A percentile compares a stretch with the other conserved stretches of the same genome.
Evolutionary conservation across 2,888 invertebrate genomes (phyloP).

Genomic region (Punctoribates punctum): DNA sequence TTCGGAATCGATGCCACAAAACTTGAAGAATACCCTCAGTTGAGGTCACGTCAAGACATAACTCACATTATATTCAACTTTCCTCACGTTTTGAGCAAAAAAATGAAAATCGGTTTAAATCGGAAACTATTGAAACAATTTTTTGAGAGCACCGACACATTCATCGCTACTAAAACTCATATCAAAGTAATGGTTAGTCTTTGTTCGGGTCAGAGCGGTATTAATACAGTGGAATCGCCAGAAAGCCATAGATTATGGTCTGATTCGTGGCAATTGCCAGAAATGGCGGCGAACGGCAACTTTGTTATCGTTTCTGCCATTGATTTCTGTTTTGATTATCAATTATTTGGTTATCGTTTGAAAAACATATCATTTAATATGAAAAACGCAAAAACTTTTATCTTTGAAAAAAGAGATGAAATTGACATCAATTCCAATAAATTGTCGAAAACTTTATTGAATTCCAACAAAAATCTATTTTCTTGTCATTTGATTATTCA

Average conservation of each 20-base stretch:
- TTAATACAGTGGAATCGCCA: slow-evolving; percentile 16
- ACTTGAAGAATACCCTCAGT: slow-evolving; percentile 8
- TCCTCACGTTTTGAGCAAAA: slow-evolving; percentile 29
- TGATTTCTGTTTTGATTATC: slow-evolving; percentile 34
- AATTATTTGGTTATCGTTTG: slow-evolving; percentile 40
- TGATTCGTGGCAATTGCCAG: slow-evolving; percentile 41
- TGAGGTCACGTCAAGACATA: slow-evolving; percentile 4
- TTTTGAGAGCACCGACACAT: slow-evolving; percentile 21
- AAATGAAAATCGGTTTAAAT: slow-evolving; percentile 42
- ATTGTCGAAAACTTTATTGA: not conserved
- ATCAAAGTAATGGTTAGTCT: slow-evolving; percentile 33
- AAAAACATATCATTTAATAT: slow-evolving; percentile 32
- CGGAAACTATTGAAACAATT: slow-evolving; percentile 22
- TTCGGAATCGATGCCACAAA: slow-evolving; percentile 36
- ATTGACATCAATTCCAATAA: not conserved
- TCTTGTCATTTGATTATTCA: not conserved
- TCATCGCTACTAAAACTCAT: not conserved
- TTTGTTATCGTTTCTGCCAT: slow-evolving; percentile 33
- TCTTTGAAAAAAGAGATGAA: not conserved
- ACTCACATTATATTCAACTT: slow-evolving; percentile 25
- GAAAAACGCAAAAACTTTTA: slow-evolving; percentile 2
- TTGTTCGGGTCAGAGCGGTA: slow-evolving; percentile 38
- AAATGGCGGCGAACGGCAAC: slow-evolving; percentile 39
- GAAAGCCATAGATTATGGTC: not conserved
- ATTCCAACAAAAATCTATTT: slow-evolving; percentile 6